phyloP scores from a whole-genome alignment of 2,797 vertebrate species.

The Ctenosaura bakeri region DNA sequence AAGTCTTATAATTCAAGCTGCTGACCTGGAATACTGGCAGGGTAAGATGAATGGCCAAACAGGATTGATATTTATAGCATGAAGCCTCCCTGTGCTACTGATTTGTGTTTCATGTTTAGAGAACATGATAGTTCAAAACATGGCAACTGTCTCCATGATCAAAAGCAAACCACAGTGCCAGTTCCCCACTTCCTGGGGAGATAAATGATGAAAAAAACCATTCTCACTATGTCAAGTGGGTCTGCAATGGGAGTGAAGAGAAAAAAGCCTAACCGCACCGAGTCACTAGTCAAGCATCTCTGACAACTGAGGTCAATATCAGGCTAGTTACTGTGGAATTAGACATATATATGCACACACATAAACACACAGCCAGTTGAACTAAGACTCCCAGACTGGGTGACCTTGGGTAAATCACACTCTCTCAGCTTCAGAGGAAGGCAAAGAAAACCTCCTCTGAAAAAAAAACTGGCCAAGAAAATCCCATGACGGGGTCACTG shows the following conservation, averaged over 20 bases:
- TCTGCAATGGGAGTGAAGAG: not conserved
- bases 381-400: too few species aligned
- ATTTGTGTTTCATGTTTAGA: not conserved
- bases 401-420: too few species aligned
- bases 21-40: not conserved
- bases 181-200: not conserved
- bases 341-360: not conserved
- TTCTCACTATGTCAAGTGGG: not conserved
- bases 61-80: not conserved
- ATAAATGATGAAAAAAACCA: not conserved
- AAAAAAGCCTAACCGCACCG: not conserved
- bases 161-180: not conserved
- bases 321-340: not conserved
- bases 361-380: not conserved
- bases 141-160: not conserved
- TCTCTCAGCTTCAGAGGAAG: too few species aligned
- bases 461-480: too few species aligned
- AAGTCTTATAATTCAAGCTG: not conserved
- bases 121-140: constrained; percentile 1
- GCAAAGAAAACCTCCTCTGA: too few species aligned
- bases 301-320: not conserved
- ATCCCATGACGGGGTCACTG: too few species aligned
- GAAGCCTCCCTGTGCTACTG: not conserved
- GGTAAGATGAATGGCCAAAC: not conserved
- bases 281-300: not conserved